phyloP scores from a whole-genome alignment of 2,113 vertebrate species.

The Coptodon rendalli region DNA sequence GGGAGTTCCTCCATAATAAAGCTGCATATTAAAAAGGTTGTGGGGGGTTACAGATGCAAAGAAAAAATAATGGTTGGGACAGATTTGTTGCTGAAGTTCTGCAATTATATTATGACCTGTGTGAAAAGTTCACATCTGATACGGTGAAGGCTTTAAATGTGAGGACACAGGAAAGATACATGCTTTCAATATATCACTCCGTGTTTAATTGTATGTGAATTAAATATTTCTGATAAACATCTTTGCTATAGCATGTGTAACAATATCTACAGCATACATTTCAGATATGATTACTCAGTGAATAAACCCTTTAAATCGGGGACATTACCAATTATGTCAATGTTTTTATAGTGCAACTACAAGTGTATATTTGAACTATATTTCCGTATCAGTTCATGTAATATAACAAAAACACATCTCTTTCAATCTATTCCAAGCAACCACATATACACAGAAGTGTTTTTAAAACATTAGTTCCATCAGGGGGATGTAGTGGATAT shows the following conservation, averaged over 20 bases:
- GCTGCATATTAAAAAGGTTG: not conserved
- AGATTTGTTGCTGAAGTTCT: not conserved
- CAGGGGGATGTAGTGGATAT: not conserved
- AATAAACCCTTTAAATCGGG: slow-evolving; percentile 1
- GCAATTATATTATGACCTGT: no score
- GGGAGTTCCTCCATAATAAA: not conserved
- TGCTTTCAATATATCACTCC: not conserved
- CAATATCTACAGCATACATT: not conserved
- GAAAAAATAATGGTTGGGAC: not conserved
- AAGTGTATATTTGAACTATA: slow-evolving; percentile 1
- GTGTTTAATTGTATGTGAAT: not conserved
- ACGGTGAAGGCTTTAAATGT: not conserved
- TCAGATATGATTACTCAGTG: not conserved
- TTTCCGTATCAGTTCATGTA: not conserved
- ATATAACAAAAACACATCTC: slow-evolving; percentile 3
- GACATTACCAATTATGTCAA: not conserved
- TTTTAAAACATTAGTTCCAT: slow-evolving; percentile 27
- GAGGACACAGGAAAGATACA: not conserved
- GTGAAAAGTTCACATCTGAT: not conserved
- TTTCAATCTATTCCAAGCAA: not conserved
- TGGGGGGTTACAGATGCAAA: not conserved
- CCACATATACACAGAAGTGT: not conserved
- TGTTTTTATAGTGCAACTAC: slow-evolving; percentile 30
- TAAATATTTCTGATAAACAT: slow-evolving; percentile 20
- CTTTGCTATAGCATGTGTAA: not conserved